phyloP scores from a whole-genome alignment of 2,113 vertebrate species.

The Hipposideros armiger region DNA sequence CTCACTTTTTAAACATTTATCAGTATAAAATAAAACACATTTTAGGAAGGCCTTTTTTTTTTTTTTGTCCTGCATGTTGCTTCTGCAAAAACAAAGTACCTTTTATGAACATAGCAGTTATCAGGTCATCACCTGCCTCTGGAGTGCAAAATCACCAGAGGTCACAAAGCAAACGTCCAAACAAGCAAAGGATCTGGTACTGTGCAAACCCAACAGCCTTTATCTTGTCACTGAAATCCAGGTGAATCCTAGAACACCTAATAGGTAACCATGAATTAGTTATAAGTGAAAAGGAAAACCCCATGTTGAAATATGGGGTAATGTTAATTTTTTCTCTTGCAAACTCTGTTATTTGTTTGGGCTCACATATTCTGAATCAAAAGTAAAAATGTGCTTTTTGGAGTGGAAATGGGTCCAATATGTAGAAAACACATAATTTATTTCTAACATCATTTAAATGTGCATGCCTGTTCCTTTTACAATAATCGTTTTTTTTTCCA shows the following conservation, averaged over 20 bases:
- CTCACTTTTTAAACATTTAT: not conserved
- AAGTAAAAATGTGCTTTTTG: constrained; percentile 45
- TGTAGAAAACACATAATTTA: not conserved
- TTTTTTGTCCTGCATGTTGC: not conserved
- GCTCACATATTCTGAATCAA: not conserved
- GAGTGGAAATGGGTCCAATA: not conserved
- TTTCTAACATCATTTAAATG: not conserved
- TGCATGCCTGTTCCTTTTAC: not conserved
- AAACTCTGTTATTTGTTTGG: not conserved
- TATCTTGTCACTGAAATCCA: constrained; percentile 17
- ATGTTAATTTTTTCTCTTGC: not conserved
- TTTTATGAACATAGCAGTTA: constrained; percentile 28
- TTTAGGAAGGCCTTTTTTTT: not conserved
- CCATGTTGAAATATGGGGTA: not conserved
- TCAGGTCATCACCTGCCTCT: not conserved
- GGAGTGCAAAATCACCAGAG: not conserved
- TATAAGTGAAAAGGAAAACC: not conserved
- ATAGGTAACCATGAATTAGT: not conserved
- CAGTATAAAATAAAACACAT: not conserved
- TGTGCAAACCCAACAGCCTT: not conserved
- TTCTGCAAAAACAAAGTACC: not conserved
- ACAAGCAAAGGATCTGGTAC: not conserved
- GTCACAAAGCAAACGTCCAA: not conserved
- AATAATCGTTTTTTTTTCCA: constrained; percentile 36
- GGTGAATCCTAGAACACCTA: not conserved